phyloP scores from a whole-genome alignment of 2,888 invertebrate species.

The Rhagium mordax region DNA sequence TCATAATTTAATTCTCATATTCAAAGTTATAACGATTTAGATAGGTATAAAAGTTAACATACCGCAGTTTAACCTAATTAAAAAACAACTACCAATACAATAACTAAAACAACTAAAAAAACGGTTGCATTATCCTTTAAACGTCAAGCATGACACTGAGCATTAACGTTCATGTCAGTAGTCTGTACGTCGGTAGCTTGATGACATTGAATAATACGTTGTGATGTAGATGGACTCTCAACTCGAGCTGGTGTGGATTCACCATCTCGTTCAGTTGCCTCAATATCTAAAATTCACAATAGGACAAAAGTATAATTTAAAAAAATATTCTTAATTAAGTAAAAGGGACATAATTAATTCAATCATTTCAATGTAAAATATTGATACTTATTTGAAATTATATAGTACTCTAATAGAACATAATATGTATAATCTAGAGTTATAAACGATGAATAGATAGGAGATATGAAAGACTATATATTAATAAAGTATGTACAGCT shows the following conservation, averaged over 20 bases:
- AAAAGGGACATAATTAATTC: no score
- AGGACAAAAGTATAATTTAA: neutral
- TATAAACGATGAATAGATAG: no score
- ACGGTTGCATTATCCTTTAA: neutral
- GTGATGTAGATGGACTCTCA: conserved; percentile 45
- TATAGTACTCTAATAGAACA: no score
- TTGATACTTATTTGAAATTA: no score
- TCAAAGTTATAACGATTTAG: no score
- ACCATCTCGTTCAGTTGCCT: conserved; percentile 52
- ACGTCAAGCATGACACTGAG: conserved; percentile 34
- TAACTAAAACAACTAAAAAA: neutral
- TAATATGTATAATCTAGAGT: no score
- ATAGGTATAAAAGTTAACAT: neutral
- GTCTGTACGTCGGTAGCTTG: conserved; percentile 20
- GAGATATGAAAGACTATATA: no score
- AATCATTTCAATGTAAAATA: no score
- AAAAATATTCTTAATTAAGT: neutral
- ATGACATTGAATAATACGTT: conserved; percentile 38
- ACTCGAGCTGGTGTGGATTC: conserved; percentile 60
- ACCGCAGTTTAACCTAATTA: neutral
- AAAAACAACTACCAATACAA: neutral
- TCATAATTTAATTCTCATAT: no score
- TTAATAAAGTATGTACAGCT: no score
- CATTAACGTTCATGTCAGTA: conserved; percentile 46
- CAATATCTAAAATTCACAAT: conserved; percentile 7